Evolutionary conservation across 2,113 vertebrate species (phyloP), one percentile per base, ranked within the genome.

Genomic region (Pachyramphus minor): DNA sequence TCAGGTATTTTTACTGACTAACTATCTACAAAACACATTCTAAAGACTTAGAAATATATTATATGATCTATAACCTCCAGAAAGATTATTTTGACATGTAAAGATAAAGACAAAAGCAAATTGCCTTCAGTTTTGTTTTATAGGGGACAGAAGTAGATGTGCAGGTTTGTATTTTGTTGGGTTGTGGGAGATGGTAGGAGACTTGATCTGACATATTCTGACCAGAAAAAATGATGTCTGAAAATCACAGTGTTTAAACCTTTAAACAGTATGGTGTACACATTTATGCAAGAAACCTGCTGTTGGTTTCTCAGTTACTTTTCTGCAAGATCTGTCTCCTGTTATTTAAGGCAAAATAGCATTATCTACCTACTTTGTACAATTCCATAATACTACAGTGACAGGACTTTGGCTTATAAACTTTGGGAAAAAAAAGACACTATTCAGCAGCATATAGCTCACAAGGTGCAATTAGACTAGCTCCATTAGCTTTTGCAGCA

Each of bases 1-100:
- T 95, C 50, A 86, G 18, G 24, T 85, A 67, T 95, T 97, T 96
- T 73, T 95, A 95, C 89, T 96, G 82, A 92, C 44, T 88, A 90
- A 72, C 16, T 94, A 63, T 45, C 27, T 81, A 90, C n/a, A 91
- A 94, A 96, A 24, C 19, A 79, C 39, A 63, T 50, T 52, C 13
- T 80, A 81, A 96, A 93, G 14, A 47, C 47, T 89, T 82, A 66
- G 23, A 84, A 90, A 84, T 66, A 25, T 14, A 73, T 88, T 27
- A 41, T 37, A 69, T 89, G 39, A 87, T 94, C 77, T 80, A 81
- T 53, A 92, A 76, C n/a, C 28, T 84, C 7, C 28, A 33, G 55
- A 66, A 90, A 94, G 41, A 44, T 68, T 72, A 71, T 92, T 56
- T 76, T 96, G 49, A 86, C 42, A 82, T 30, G 49, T 59, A 85